A percentile compares a stretch with the other conserved stretches of the same genome.
phyloP scores from a whole-genome alignment of 2,888 invertebrate species.

The Watsonalla binaria region DNA sequence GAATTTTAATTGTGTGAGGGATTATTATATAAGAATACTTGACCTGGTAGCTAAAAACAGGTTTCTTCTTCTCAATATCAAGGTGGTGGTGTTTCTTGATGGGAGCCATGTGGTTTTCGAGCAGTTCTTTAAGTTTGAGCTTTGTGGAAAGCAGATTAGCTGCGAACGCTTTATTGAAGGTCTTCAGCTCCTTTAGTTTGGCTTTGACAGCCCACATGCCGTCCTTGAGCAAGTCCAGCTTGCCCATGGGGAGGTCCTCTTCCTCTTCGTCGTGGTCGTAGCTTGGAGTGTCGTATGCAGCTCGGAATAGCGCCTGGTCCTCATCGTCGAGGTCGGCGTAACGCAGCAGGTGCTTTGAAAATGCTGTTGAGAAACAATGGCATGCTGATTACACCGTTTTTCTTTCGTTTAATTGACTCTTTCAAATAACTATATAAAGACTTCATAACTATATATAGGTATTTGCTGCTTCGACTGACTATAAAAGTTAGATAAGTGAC shows the following conservation, averaged over 20 bases:
- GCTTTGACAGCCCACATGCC: constrained; percentile 64
- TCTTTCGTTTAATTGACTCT: no score
- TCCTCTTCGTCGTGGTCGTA: constrained; percentile 53
- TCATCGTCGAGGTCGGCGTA: constrained; percentile 58
- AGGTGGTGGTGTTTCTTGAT: constrained; percentile 47
- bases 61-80: constrained; percentile 45
- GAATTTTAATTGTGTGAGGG: no score
- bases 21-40: no score
- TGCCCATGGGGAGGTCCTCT: constrained; percentile 41
- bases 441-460: no score
- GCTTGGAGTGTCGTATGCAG: constrained; percentile 59
- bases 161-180: constrained; percentile 59
- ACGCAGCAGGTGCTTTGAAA: constrained; percentile 44
- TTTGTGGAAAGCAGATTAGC: constrained; percentile 61
- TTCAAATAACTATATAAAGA: no score
- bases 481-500: no score
- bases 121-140: constrained; percentile 56
- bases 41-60: constrained; percentile 47
- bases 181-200: constrained; percentile 59
- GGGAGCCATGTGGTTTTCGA: constrained; percentile 35
- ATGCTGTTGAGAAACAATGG: constrained; percentile 24
- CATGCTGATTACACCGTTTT: no score
- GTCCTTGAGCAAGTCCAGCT: constrained; percentile 63
- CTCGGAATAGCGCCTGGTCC: constrained; percentile 57
- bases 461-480: no score